phyloP scores from a whole-genome alignment of 2,888 invertebrate species.

The Xestia rhomboidea region DNA sequence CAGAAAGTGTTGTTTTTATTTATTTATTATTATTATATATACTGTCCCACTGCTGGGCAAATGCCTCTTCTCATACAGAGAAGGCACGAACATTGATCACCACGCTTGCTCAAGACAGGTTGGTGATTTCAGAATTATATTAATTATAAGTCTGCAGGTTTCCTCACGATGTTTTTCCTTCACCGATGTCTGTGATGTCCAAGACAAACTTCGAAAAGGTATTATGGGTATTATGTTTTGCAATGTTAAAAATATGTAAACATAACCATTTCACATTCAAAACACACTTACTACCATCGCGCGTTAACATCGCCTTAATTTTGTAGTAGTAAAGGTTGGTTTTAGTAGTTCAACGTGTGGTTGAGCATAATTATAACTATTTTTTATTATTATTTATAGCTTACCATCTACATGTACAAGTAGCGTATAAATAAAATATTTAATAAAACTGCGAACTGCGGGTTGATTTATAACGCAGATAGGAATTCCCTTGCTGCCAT shows the following conservation, averaged over 20 bases:
- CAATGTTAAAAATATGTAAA: background rate
- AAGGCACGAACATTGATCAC: no score
- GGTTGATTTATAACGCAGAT: slow-evolving; percentile 53
- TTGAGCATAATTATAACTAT: slow-evolving; percentile 16
- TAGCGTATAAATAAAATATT: slow-evolving; percentile 18
- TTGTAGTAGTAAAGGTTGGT: background rate
- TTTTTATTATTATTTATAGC: slow-evolving; percentile 41
- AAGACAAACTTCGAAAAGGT: no score
- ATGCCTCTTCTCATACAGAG: no score
- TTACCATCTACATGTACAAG: background rate
- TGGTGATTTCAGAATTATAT: no score
- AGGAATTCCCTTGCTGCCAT: slow-evolving; percentile 38
- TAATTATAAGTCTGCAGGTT: no score
- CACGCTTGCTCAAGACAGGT: no score
- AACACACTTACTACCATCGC: background rate
- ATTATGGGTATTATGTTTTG: no score
- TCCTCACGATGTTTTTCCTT: no score
- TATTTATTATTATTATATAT: no score
- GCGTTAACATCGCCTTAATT: background rate
- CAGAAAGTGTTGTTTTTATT: background rate
- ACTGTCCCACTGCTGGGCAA: no score
- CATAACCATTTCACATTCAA: background rate
- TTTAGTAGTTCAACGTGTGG: background rate
- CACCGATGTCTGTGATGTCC: no score
- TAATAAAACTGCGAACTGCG: slow-evolving; percentile 23